Evolutionary conservation across 2,113 vertebrate species (phyloP).

Genomic region (Dromas ardeola): DNA sequence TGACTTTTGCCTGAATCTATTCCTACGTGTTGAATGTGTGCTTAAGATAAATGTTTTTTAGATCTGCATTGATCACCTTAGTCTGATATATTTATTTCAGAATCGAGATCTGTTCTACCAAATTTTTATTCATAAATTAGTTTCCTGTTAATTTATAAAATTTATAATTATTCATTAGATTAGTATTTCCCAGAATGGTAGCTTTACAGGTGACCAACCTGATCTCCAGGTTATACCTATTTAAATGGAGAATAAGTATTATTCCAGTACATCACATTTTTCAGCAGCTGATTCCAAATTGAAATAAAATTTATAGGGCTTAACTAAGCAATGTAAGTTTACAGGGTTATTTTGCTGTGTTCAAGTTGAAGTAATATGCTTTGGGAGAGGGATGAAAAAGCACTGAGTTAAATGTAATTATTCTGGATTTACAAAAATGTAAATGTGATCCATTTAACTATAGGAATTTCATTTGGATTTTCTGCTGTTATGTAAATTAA

Average conservation of each 20-base stretch:
- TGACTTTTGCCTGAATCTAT: neutral
- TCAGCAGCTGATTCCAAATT: neutral
- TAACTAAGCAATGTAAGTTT: neutral
- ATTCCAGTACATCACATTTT: neutral
- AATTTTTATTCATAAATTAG: neutral
- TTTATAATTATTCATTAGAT: neutral
- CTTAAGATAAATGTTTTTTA: neutral
- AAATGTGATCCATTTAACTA: neutral
- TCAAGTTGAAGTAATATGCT: neutral
- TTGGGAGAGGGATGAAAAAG: neutral
- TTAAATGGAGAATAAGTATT: neutral
- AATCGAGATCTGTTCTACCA: neutral
- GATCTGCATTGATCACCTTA: neutral
- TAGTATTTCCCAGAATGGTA: neutral
- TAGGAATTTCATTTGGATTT: neutral
- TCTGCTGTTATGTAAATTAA: neutral
- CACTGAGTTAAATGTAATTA: neutral
- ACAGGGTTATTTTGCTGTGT: neutral
- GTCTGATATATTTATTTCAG: neutral
- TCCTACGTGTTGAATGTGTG: neutral
- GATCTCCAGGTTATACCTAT: neutral
- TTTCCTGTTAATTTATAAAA: neutral
- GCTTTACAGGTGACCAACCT: neutral
- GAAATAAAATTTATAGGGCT: neutral
- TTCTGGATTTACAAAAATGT: neutral